Percentiles rank a stretch among this genome's conserved stretches.
These are phyloP conservation scores for Poecilia latipinna DNA, from an alignment of 2,113 vertebrate species.

Conservation along the genomic window DNA sequence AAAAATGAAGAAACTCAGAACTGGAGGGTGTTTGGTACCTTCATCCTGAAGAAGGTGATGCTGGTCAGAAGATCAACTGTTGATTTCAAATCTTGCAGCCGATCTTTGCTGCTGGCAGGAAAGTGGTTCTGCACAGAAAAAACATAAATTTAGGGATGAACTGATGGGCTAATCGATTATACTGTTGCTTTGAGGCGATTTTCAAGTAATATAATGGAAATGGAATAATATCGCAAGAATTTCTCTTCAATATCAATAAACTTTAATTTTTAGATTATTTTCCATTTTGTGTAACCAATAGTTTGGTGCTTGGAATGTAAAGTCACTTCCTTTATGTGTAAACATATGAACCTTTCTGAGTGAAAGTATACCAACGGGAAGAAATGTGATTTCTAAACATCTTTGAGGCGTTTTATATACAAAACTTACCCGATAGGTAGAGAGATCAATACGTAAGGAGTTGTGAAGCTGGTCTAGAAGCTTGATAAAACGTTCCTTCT, in stretches of 20 bases:
- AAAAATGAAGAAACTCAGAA: not conserved
- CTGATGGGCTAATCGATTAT: too few species aligned
- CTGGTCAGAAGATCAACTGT: conserved; percentile 98
- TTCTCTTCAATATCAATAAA: too few species aligned
- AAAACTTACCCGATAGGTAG: conserved; percentile 91
- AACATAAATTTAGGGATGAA: not conserved
- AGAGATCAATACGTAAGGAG: conserved; percentile 96
- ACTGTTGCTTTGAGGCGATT: too few species aligned
- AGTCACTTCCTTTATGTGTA: too few species aligned
- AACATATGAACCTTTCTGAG: not conserved
- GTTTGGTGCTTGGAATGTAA: too few species aligned
- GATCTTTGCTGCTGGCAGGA: conserved; percentile 92
- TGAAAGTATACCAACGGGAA: not conserved
- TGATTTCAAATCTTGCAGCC: conserved; percentile 95
- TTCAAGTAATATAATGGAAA: too few species aligned
- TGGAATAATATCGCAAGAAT: too few species aligned
- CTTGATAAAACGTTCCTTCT: conserved; percentile 99
- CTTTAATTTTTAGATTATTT: too few species aligned
- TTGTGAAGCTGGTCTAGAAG: conserved; percentile 98
- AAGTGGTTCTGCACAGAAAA: conserved; percentile 90
- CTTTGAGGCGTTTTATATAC: not conserved
- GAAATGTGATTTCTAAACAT: not conserved
- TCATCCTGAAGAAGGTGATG: conserved; percentile 99
- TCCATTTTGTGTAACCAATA: too few species aligned
- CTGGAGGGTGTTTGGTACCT: conserved; percentile 76